phyloP scores from a whole-genome alignment of 2,888 invertebrate species.

The Drosophila phalerata region DNA sequence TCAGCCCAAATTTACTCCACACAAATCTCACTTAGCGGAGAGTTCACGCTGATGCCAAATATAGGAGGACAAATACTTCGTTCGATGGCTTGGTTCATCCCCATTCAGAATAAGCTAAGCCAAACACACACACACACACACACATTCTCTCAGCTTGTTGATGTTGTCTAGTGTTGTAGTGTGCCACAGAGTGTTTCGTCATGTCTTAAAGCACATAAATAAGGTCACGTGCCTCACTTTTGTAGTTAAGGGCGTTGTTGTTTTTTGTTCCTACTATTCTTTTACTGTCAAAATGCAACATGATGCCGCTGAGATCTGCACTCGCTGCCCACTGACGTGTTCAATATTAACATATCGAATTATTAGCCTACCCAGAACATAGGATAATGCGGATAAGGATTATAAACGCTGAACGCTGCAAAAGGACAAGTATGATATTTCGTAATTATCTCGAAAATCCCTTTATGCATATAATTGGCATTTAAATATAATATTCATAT shows the following conservation, averaged over 20 bases:
- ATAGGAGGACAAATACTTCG: slow-evolving; percentile 48
- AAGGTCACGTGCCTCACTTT: slow-evolving; percentile 83
- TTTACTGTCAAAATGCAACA: slow-evolving; percentile 52
- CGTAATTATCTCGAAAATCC: slow-evolving; percentile 80
- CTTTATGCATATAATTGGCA: slow-evolving; percentile 80
- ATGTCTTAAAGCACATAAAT: slow-evolving; percentile 84
- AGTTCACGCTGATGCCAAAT: slow-evolving; percentile 11
- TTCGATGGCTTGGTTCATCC: slow-evolving; percentile 21
- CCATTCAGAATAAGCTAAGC: slow-evolving; percentile 38
- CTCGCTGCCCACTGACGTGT: slow-evolving; percentile 58
- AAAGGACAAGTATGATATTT: slow-evolving; percentile 63
- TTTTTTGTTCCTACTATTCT: slow-evolving; percentile 26
- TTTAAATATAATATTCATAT: slow-evolving; percentile 66
- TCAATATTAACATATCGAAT: slow-evolving; percentile 81
- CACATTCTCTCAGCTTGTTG: slow-evolving; percentile 21
- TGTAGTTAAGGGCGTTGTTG: slow-evolving; percentile 45
- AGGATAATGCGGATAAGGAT: slow-evolving; percentile 79
- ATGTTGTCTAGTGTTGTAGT: slow-evolving; percentile 40
- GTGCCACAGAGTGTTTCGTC: slow-evolving; percentile 69
- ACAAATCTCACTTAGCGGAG: slow-evolving; percentile 69
- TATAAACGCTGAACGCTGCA: slow-evolving; percentile 41
- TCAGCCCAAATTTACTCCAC: slow-evolving; percentile 71
- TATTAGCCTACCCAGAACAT: slow-evolving; percentile 83
- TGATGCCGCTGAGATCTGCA: slow-evolving; percentile 55
- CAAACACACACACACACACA: slow-evolving; percentile 23